Conservation (phyloP, 2,113 vertebrate genomes). For the Dinomys branickii region DNA sequence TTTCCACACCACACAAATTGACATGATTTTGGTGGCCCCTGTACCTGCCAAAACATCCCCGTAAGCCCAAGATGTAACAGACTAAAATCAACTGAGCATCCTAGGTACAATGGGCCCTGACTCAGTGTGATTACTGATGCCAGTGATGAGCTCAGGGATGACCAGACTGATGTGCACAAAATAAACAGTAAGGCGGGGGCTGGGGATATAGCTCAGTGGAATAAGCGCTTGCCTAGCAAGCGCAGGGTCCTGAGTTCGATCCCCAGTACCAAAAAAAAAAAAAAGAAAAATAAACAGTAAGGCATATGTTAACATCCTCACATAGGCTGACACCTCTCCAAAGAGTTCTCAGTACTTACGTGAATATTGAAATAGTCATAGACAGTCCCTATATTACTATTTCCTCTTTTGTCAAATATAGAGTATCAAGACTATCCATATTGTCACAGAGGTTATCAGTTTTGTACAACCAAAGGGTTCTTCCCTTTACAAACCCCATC, state of each 20-base stretch:
- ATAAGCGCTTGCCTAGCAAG: too few species aligned
- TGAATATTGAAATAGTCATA: background rate
- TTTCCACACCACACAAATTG: background rate
- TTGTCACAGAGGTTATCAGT: background rate
- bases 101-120: background rate
- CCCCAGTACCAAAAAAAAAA: too few species aligned
- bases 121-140: background rate
- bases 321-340: background rate
- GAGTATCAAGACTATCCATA: background rate
- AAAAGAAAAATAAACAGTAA: background rate
- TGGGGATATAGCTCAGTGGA: too few species aligned
- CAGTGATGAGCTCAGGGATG: background rate
- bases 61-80: background rate
- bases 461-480: slow-evolving; percentile 17
- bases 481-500: slow-evolving; percentile 38
- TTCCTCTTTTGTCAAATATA: slow-evolving; percentile 18
- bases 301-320: background rate
- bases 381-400: background rate
- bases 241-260: too few species aligned
- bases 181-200: background rate
- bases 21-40: slow-evolving; percentile 59
- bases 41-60: background rate
- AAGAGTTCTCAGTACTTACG: background rate
- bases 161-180: background rate
- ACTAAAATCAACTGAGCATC: background rate